Conservation (phyloP, 2,888 invertebrate genomes). For the Folsomia candida region DNA sequence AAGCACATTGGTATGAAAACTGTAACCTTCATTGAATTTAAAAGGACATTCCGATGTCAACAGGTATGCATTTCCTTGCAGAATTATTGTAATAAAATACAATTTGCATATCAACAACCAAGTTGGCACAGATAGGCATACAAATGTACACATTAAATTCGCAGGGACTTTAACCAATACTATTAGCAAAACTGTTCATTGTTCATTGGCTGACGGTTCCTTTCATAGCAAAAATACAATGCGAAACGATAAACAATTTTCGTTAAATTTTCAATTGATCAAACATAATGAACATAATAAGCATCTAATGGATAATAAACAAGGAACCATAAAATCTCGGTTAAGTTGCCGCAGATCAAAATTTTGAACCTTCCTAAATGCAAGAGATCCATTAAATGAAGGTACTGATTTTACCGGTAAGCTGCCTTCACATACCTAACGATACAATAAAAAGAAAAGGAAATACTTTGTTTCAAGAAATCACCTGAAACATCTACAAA, state of each 20-base stretch:
- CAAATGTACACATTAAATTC: neutral
- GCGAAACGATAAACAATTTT: neutral
- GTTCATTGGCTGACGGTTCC: neutral
- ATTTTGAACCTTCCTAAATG: neutral
- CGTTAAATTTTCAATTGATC: neutral
- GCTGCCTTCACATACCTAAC: neutral
- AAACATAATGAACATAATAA: too few species aligned
- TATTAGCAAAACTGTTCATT: neutral
- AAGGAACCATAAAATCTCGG: too few species aligned
- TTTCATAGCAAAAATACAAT: neutral
- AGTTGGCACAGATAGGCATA: too few species aligned
- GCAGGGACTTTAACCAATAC: neutral
- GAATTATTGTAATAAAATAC: neutral
- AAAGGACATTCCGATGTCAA: neutral
- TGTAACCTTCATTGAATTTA: neutral
- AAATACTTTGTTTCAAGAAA: constrained; percentile 4
- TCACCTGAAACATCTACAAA: neutral
- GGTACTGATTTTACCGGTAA: neutral
- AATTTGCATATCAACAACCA: too few species aligned
- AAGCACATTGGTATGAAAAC: neutral
- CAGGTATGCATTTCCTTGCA: neutral
- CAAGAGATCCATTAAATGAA: too few species aligned
- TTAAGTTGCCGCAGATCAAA: neutral
- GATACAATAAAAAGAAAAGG: neutral
- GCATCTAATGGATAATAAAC: too few species aligned